phyloP scores from a whole-genome alignment of 2,113 vertebrate genomes.

The Clarias macrocephalus region DNA sequence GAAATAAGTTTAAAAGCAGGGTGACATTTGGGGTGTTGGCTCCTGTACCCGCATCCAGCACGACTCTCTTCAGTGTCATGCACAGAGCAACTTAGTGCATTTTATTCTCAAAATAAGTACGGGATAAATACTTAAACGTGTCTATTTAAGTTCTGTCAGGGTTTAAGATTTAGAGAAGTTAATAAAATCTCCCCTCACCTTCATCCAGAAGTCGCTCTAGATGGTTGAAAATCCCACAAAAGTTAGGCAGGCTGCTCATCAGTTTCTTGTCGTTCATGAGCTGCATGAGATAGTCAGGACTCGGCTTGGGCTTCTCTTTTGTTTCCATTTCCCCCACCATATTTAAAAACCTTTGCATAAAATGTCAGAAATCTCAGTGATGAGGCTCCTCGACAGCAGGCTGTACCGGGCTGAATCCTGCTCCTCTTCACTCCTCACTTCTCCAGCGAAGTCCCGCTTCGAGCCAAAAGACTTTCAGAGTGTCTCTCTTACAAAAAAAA shows the following conservation, averaged over 20 bases:
- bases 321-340: constrained; percentile 97
- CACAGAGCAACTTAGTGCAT: neutral
- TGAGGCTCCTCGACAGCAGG: neutral
- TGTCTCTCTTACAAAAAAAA: neutral
- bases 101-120: neutral
- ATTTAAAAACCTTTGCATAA: constrained; percentile 37
- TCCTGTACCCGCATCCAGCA: constrained; percentile 11
- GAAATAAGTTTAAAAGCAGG: neutral
- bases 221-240: constrained; percentile 98
- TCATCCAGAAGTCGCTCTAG: constrained; percentile 95
- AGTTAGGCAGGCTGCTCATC: constrained; percentile 98
- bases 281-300: constrained; percentile 97
- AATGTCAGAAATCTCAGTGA: neutral
- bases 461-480: neutral
- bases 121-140: neutral
- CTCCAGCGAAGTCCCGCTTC: neutral
- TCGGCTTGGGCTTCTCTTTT: constrained; percentile 96
- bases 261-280: constrained; percentile 98
- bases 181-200: constrained; percentile 70
- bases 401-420: too few relatives aligned
- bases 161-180: neutral
- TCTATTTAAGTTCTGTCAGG: neutral
- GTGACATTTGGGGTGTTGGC: constrained; percentile 22
- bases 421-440: neutral
- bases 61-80: neutral